Base-by-base conservation (phyloP, 2,797 vertebrate genomes). In the Cyclura pinguis region DNA sequence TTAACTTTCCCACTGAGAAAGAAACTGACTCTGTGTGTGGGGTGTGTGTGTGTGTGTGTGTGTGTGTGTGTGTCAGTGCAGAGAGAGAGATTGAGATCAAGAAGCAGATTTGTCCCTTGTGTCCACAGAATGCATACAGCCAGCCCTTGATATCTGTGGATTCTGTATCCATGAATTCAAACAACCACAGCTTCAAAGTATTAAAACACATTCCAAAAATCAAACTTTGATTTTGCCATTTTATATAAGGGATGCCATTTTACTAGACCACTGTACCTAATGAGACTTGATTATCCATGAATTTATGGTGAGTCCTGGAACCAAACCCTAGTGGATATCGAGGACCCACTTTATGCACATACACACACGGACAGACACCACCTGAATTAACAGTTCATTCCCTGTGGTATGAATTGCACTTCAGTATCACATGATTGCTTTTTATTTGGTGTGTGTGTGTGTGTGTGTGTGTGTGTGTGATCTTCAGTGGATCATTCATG, bases 401-500 rank as follows among this genome's bases (percentile, higher is more conserved):
- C 88, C 93, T 72, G 92, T 84, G 84, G 83, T 92, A 93, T 93
- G 97, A 92, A 92, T 84, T 90, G 85, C 86, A 92, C 94, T 92
- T 0, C 20, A 94, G 93, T 93, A 96, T 95, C 95, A 97, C 95
- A 96, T 95, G 93, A 96, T 95, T 97, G 96, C 92, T 94, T 96
- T 95, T 94, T 97, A 97, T 96, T 97, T 97, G 96, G 95, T 42
- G 42, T 42, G 42, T 42, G 42, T 42, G 42, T 42, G 42, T 42
- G 42, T 42, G 42, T 42, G 42, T 42, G 18, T n/a, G 3, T 42
- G 38, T 38, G 9, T 96, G 95, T 6, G 1, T 96, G 96, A 98
- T 97, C 97, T 96, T 96, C 96, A 95, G 95, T 96, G 95, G 96
- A 57, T 94, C 96, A 96, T 96, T 96, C 95, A 93, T 95, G 95